Base-by-base conservation (phyloP, 2,113 vertebrate species). In the Sitta europaea region DNA sequence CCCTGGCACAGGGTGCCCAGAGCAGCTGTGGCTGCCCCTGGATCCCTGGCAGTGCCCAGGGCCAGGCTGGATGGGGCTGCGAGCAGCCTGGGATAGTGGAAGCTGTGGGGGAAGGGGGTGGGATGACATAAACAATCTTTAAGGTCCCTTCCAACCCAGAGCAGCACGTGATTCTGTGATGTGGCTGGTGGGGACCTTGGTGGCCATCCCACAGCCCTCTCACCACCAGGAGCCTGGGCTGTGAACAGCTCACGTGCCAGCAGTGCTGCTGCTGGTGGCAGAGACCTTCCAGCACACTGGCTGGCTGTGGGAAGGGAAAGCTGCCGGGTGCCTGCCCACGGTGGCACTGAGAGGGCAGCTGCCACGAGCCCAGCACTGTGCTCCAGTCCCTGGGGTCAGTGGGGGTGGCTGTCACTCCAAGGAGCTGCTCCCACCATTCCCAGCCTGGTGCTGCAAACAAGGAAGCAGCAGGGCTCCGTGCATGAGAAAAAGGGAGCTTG, bases 401-500 rank as follows among this genome's bases (percentile, higher is more conserved):
- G 5, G n/a, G 47, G 48, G 45, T 4, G 20, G 61, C 59, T 53
- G 38, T 42, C 75, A 27, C 71, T 54, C 65, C 3, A 2, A 31
- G 77, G 73, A 68, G 40, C 79, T 79, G 92, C 53, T 94, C 35
- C 48, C 2, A 6, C 29, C 8, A 1, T 23, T 51, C 35, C 61
- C 42, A 71, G 78, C 47, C 79, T 28, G 11, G 71, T 3, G 53
- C 11, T 14, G 48, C 53, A 48, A 47, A 48, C 29, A 42, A 18
- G 57, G 53, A 72, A 51, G 62, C 29, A 5, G 1, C 4, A 2
- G 54, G n/a, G 68, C 58, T 79, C 59, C 0, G 0, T 15, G 58
- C 12, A 8, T 0, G 5, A 84, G 73, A 20, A 51, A 80, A 89
- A 67, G 24, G 14, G 48, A 82, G 36, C 25, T n/a, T 2, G 1